Conservation (phyloP, 2,113 vertebrate genomes). For the Urocynchramus pylzowi region DNA sequence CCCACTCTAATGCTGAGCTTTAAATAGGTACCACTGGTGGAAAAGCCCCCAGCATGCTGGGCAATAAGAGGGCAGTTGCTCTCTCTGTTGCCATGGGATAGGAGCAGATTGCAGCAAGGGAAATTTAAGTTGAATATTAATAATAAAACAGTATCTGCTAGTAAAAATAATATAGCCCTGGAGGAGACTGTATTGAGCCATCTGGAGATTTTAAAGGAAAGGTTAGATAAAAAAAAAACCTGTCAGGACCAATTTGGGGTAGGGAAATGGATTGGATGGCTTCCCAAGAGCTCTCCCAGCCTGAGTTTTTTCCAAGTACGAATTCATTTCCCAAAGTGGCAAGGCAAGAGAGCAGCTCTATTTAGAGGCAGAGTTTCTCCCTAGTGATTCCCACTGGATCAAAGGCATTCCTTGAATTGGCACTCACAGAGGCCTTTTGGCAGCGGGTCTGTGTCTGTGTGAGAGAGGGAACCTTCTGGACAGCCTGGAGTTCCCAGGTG, state of each 20-base stretch:
- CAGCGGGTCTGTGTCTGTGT: not conserved
- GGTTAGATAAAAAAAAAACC: slow-evolving; percentile 30
- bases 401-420: slow-evolving; percentile 25
- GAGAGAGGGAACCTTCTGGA: not conserved
- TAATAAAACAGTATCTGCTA: not conserved
- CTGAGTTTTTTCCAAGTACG: slow-evolving; percentile 28
- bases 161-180: not conserved
- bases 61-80: not conserved
- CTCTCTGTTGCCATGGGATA: not conserved
- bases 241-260: slow-evolving; percentile 27
- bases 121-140: not conserved
- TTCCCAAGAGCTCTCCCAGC: slow-evolving; percentile 39
- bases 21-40: not conserved
- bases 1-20: not conserved
- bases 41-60: not conserved
- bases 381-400: slow-evolving; percentile 2
- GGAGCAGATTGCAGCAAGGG: not conserved
- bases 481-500: not conserved
- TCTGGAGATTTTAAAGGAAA: slow-evolving; percentile 58
- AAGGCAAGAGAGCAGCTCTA: slow-evolving; percentile 14
- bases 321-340: slow-evolving; percentile 60
- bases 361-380: slow-evolving; percentile 31
- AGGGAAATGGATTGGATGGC: slow-evolving; percentile 35
- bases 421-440: slow-evolving; percentile 2
- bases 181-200: slow-evolving; percentile 23